These are phyloP conservation scores for Mesoclemmys tuberculata DNA, from an alignment of 2,113 vertebrate species.

Conservation along the genomic window DNA sequence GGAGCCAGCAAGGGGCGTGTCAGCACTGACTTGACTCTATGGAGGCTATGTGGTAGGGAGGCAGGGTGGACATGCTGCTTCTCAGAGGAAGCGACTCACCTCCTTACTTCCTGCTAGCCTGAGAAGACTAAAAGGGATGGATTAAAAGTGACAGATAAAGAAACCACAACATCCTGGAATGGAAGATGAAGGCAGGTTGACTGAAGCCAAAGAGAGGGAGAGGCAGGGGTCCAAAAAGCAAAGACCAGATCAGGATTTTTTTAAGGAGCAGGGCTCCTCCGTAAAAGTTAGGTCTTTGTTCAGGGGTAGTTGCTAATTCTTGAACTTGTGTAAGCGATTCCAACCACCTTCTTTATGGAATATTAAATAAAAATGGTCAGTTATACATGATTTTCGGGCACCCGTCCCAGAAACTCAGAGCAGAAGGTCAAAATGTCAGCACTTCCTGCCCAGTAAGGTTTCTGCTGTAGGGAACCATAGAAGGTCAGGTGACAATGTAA, in stretches of 20 bases:
- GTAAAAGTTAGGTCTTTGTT: background rate
- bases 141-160: background rate
- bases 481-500: background rate
- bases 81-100: background rate
- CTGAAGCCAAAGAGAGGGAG: background rate
- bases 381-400: accelerated
- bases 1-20: background rate
- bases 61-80: background rate
- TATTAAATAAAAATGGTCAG: accelerated
- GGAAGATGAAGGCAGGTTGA: accelerated
- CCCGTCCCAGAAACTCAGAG: background rate
- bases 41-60: accelerated
- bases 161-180: accelerated
- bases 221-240: background rate
- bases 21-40: accelerated
- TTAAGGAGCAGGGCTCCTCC: background rate
- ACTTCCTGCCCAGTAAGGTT: accelerated
- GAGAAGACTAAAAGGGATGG: background rate
- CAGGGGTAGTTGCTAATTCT: background rate
- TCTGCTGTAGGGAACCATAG: background rate
- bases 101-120: no score
- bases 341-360: background rate
- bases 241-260: background rate
- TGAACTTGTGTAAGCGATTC: background rate
- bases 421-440: background rate